phyloP scores from a whole-genome alignment of 2,888 invertebrate genomes.

The Polymixis lichenea region DNA sequence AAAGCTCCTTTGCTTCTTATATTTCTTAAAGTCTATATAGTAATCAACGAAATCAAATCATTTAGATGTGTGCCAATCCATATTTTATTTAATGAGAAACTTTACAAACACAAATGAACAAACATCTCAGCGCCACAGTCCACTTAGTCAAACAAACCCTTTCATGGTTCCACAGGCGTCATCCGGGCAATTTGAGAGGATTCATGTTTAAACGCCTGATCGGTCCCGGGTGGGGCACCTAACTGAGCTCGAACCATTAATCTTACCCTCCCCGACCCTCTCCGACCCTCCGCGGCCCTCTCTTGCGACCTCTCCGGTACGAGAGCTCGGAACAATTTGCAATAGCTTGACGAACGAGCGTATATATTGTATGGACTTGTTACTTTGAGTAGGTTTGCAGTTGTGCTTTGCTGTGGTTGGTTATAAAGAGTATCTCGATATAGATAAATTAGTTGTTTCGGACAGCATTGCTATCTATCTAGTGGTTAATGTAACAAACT shows the following conservation, averaged over 20 bases:
- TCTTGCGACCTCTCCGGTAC: constrained; percentile 46
- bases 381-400: constrained; percentile 49
- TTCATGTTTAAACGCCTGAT: constrained; percentile 82
- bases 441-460: neutral
- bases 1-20: neutral
- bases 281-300: constrained; percentile 67
- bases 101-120: constrained; percentile 15
- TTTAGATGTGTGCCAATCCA: neutral
- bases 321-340: constrained; percentile 73
- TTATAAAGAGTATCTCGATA: neutral
- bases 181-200: constrained; percentile 83
- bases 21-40: neutral
- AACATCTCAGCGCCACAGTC: constrained; percentile 41
- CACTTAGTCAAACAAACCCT: constrained; percentile 70
- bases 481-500: neutral
- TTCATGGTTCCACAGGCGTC: constrained; percentile 73
- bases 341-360: constrained; percentile 74
- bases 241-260: constrained; percentile 79
- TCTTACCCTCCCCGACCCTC: constrained; percentile 73
- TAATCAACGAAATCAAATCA: neutral
- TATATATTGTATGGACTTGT: constrained; percentile 65
- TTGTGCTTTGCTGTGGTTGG: neutral
- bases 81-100: constrained; percentile 23
- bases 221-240: constrained; percentile 81
- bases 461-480: neutral